A percentile compares a stretch with the other conserved stretches of the same genome.
phyloP scores from a whole-genome alignment of 2,797 vertebrate genomes.

The Microtus obscurus region DNA sequence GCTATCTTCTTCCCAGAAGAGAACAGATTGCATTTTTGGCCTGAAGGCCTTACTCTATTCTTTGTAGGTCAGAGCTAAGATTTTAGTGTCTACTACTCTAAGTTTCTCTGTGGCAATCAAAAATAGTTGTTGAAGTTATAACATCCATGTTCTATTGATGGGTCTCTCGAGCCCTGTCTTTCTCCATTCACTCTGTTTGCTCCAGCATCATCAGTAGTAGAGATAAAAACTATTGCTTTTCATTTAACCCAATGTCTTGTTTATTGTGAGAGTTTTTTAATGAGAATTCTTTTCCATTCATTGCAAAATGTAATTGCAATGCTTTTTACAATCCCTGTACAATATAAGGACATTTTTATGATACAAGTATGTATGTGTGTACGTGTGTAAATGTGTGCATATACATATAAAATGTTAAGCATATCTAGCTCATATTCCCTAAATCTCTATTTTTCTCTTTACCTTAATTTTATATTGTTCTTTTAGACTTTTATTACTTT shows the following conservation, averaged over 20 bases:
- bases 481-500: background rate
- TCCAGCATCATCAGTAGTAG: background rate
- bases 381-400: background rate
- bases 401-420: background rate
- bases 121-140: background rate
- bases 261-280: background rate
- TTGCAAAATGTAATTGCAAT: background rate
- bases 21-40: background rate
- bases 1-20: background rate
- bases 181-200: background rate
- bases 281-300: background rate
- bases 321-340: background rate
- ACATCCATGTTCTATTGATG: background rate
- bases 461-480: background rate
- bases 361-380: background rate
- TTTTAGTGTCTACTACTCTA: background rate
- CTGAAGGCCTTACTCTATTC: background rate
- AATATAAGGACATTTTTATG: background rate
- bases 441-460: background rate
- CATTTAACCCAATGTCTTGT: background rate
- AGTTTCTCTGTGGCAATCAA: background rate
- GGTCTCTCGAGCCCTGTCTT: background rate
- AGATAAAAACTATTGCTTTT: background rate
- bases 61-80: background rate
- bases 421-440: background rate